phyloP scores from a whole-genome alignment of 2,888 invertebrate species.

The Habrosyne pyritoides region DNA sequence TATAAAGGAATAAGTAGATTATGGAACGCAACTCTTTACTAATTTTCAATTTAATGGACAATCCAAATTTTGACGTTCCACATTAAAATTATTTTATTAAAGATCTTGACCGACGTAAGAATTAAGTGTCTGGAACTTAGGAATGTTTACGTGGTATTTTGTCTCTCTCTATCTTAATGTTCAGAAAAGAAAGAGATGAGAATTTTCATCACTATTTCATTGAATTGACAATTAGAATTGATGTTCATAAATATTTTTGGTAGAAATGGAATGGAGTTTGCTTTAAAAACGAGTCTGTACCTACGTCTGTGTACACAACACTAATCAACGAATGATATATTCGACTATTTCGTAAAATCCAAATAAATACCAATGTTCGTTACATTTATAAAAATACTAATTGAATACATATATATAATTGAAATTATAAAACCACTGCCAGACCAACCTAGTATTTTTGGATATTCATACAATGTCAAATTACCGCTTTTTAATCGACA shows the following conservation, averaged over 20 bases:
- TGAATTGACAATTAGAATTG: not conserved
- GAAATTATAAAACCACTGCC: not conserved
- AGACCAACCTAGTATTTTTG: not conserved
- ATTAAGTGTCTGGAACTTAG: not conserved
- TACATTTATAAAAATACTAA: not conserved
- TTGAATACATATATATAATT: not conserved
- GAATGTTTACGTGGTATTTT: slow-evolving; percentile 1
- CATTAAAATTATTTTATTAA: not conserved
- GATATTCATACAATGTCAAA: not conserved
- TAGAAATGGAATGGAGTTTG: not conserved
- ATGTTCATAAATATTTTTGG: not conserved
- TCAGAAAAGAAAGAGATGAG: slow-evolving; percentile 11
- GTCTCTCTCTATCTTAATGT: not conserved
- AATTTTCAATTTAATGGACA: not conserved
- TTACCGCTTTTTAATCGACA: not conserved
- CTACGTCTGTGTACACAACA: not conserved
- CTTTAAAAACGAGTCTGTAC: not conserved
- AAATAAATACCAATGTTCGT: not conserved
- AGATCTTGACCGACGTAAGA: not conserved
- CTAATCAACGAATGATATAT: not conserved
- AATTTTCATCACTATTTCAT: slow-evolving; percentile 7
- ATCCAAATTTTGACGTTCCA: not conserved
- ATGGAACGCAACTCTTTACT: not conserved
- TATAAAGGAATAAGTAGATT: slow-evolving; percentile 1
- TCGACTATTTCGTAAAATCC: not conserved